phyloP scores from a whole-genome alignment of 2,888 invertebrate species.

The Pyrocoelia pectoralis region DNA sequence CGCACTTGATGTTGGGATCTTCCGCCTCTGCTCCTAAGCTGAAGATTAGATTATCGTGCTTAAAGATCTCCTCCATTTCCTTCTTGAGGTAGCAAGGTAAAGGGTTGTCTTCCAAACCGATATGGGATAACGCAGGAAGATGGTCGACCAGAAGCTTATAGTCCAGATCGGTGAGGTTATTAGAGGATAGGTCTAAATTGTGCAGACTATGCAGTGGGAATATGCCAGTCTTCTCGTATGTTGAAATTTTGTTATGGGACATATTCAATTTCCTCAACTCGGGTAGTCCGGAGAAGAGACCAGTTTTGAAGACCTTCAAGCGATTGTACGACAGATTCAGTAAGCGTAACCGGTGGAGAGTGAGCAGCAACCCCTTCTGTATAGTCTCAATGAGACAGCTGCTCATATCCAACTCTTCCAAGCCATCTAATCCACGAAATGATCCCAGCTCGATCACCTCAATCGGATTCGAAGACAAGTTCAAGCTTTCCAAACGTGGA shows the following conservation, averaged over 20 bases:
- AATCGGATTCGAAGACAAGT: conserved; percentile 50
- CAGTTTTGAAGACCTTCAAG: conserved; percentile 49
- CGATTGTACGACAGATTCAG: conserved; percentile 51
- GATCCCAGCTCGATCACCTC: conserved; percentile 40
- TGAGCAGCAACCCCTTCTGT: conserved; percentile 44
- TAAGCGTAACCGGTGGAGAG: conserved; percentile 46
- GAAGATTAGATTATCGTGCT: conserved; percentile 52
- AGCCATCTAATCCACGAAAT: conserved; percentile 47
- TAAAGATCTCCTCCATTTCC: conserved; percentile 52
- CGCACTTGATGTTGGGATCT: conserved; percentile 42
- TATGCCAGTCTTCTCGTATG: conserved; percentile 50
- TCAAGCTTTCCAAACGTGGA: conserved; percentile 45
- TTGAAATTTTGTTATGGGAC: conserved; percentile 46
- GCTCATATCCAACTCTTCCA: conserved; percentile 52
- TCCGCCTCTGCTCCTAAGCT: conserved; percentile 42
- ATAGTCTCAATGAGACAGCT: conserved; percentile 48
- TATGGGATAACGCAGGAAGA: conserved; percentile 50
- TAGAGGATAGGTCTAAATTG: conserved; percentile 53
- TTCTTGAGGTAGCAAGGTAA: conserved; percentile 53
- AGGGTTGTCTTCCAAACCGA: conserved; percentile 50
- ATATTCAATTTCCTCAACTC: conserved; percentile 52
- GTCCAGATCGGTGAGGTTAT: conserved; percentile 52
- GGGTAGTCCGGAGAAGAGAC: conserved; percentile 51
- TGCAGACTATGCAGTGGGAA: conserved; percentile 52
- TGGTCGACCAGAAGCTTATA: conserved; percentile 51